Percentiles rank a stretch among this genome's conserved stretches.
Evolutionary conservation across 1,140 invertebrate species (phyloP).

Genomic region (Ridgeia piscesae): DNA sequence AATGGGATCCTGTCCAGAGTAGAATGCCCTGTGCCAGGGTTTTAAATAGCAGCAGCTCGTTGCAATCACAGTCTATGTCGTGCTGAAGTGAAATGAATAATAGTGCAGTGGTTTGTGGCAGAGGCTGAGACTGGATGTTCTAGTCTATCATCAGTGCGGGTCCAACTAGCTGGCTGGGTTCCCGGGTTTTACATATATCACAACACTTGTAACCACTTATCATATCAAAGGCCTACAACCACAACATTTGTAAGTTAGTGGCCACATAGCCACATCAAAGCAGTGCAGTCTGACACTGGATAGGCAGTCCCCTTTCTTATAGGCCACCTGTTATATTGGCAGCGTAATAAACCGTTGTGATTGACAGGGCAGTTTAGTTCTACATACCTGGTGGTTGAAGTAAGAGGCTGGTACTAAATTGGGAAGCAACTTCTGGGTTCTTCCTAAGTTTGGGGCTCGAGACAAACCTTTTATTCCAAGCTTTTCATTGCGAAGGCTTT

Average conservation of each 20-base stretch:
- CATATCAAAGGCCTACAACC: neutral
- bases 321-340: neutral
- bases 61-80: too few relatives aligned
- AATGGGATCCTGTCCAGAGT: too few relatives aligned
- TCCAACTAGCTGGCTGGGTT: neutral
- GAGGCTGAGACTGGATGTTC: neutral
- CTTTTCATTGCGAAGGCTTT: neutral
- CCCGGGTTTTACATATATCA: neutral
- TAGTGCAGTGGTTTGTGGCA: too few relatives aligned
- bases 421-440: neutral
- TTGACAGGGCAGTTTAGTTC: neutral
- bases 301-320: neutral
- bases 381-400: neutral
- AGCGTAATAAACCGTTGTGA: neutral
- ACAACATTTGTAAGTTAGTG: too few relatives aligned
- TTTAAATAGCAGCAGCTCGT: too few relatives aligned
- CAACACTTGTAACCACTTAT: neutral
- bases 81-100: too few relatives aligned
- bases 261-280: neutral
- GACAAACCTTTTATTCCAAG: neutral
- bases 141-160: neutral
- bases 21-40: too few relatives aligned
- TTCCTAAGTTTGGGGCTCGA: neutral
- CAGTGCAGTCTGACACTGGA: neutral
- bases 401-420: neutral